These are phyloP conservation scores for Petrocephalus microphthalmus DNA, from an alignment of 2,113 vertebrate genomes.

Conservation along the genomic window DNA sequence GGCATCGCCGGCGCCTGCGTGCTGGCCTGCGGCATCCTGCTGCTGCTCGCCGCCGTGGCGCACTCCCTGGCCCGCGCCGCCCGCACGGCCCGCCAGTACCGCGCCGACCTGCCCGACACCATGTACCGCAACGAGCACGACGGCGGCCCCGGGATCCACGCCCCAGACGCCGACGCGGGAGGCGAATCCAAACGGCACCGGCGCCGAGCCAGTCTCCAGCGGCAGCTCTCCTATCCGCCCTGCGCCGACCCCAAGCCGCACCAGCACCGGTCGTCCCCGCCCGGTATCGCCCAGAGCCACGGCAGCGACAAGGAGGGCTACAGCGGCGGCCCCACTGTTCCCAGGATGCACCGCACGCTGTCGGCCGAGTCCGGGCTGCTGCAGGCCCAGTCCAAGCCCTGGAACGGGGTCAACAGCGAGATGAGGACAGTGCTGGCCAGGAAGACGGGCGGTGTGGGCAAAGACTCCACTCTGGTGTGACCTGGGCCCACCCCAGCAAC, in stretches of 20 bases:
- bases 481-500: neutral
- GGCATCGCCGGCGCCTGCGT: slow-evolving; percentile 70
- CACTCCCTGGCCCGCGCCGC: slow-evolving; percentile 66
- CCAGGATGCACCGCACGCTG: slow-evolving; percentile 59
- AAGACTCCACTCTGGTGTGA: slow-evolving; percentile 86
- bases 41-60: slow-evolving; percentile 61
- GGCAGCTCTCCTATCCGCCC: slow-evolving; percentile 56
- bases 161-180: slow-evolving; percentile 51
- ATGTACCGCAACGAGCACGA: slow-evolving; percentile 66
- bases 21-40: slow-evolving; percentile 67
- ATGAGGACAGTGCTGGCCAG: slow-evolving; percentile 67
- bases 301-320: slow-evolving; percentile 47
- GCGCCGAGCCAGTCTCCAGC: slow-evolving; percentile 58
- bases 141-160: slow-evolving; percentile 24
- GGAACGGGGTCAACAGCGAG: slow-evolving; percentile 72
- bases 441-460: slow-evolving; percentile 55
- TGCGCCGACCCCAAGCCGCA: slow-evolving; percentile 47
- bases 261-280: slow-evolving; percentile 46
- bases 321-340: slow-evolving; percentile 41
- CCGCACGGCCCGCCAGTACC: slow-evolving; percentile 32
- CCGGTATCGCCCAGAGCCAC: slow-evolving; percentile 38
- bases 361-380: slow-evolving; percentile 59
- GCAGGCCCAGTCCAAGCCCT: slow-evolving; percentile 58
- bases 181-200: slow-evolving; percentile 47
- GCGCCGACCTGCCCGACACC: slow-evolving; percentile 44